Percentiles rank a stretch among this genome's conserved stretches.
Evolutionary conservation across 2,888 invertebrate species (phyloP).

Genomic region (Heliconius ismenius): DNA sequence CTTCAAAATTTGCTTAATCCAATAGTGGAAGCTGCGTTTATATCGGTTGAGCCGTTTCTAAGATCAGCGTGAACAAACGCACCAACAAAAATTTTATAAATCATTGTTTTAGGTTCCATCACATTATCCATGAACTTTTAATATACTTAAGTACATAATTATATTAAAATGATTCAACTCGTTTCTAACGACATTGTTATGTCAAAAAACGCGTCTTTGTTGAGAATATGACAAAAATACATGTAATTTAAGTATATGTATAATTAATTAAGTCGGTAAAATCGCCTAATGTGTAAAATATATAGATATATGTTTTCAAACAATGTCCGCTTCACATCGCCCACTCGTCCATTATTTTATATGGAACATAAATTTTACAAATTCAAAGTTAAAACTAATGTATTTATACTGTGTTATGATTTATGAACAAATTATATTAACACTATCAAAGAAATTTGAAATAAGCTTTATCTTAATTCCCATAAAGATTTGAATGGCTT

Average conservation of each 20-base stretch:
- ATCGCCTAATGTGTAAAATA: conserved; percentile 15
- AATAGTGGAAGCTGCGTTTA: too few relatives aligned
- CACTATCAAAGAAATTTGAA: conserved; percentile 7
- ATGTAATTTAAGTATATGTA: conserved; percentile 28
- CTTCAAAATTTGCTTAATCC: too few relatives aligned
- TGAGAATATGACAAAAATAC: not conserved
- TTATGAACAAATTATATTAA: conserved; percentile 13
- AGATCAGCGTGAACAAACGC: too few relatives aligned
- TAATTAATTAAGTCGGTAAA: conserved; percentile 14
- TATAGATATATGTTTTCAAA: conserved; percentile 23
- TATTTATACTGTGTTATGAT: conserved; percentile 26
- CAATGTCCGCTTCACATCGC: conserved; percentile 45
- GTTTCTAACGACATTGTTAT: not conserved
- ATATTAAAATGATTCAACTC: not conserved
- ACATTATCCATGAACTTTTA: too few relatives aligned
- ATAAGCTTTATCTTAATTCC: not conserved
- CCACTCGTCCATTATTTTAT: conserved; percentile 43
- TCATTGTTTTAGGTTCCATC: too few relatives aligned
- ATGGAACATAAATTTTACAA: conserved; percentile 28
- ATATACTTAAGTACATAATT: too few relatives aligned
- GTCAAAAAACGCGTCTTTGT: conserved; percentile 3
- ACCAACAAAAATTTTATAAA: too few relatives aligned
- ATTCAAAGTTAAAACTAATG: conserved; percentile 29
- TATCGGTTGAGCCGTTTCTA: too few relatives aligned
- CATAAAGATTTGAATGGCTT: conserved; percentile 8